Evolutionary conservation across 2,888 invertebrate genomes (phyloP), one percentile per base, ranked within the genome.

Genomic region (Sarcophaga carnaria): DNA sequence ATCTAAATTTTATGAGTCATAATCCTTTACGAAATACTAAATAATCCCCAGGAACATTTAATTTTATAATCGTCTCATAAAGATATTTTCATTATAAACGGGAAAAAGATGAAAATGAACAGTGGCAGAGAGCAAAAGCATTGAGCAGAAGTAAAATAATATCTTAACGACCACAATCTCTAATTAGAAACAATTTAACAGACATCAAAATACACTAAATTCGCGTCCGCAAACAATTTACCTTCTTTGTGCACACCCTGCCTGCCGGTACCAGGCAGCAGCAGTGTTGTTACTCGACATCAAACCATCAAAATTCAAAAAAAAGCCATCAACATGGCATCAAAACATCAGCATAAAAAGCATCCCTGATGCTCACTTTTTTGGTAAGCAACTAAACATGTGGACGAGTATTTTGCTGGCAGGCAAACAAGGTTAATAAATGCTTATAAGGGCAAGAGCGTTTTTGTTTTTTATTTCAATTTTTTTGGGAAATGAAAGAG

Each of bases 181-280:
- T 91, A 92, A 92, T 92, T 92, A 92, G 92, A 91, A 92, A 92
- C 90, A 91, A 91, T 91, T 91, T 90, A 82, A 88, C 88, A 90
- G 76, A 82, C 81, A 87, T 81, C 79, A 87, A 82, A 78, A 80
- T 70, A 79, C 47, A 66, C 54, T 84, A 79, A 81, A 81, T 64
- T 81, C 79, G 87, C 87, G 84, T 81, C 78, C 87, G 82, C 63
- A 72, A 85, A 81, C 74, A 81, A 79, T 66, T 82, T 77, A n/a
- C 78, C 79, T 11, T 14, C 49, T 12, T 14, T 14, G 0, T 2
- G 1, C 4, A 37, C 6, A 8, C 6, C 37, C 37, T 37, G 6
- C 37, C 37, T 37, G 37, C 37, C 37, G 37, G 37, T 37, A 37
- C 8, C 37, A 37, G 37, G 37, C 6, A 6, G 37, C 27, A 27